Evolutionary conservation across 2,888 invertebrate genomes (phyloP).

Genomic region (Leptarthrus brevirostris): DNA sequence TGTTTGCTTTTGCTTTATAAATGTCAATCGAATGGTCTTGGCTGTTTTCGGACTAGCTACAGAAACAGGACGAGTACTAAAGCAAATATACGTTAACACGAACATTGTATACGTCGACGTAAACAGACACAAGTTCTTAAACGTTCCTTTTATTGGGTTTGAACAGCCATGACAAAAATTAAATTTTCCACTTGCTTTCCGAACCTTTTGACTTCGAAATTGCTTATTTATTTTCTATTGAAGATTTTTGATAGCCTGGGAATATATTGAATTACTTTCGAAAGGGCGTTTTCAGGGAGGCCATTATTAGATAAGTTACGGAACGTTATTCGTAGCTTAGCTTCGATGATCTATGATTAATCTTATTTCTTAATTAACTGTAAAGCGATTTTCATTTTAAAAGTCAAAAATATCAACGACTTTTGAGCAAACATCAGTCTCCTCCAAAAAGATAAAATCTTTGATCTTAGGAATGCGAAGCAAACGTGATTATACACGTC

Average conservation of each 20-base stretch:
- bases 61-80: not conserved
- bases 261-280: not conserved
- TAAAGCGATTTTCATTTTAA: not conserved
- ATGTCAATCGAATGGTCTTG: not conserved
- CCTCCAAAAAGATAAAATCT: constrained; percentile 6
- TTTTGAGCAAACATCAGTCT: too few species aligned
- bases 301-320: too few species aligned
- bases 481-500: constrained; percentile 1
- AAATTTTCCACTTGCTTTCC: not conserved
- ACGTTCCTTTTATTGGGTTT: constrained; percentile 18
- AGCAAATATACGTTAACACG: constrained; percentile 3
- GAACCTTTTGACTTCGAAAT: not conserved
- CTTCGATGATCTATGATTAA: too few species aligned
- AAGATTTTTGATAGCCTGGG: constrained; percentile 5
- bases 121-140: not conserved
- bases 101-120: not conserved
- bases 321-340: too few species aligned
- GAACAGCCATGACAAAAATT: constrained; percentile 9
- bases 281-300: too few species aligned
- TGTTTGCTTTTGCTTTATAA: constrained; percentile 4
- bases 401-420: constrained; percentile 8
- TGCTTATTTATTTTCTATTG: constrained; percentile 6
- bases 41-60: constrained; percentile 2
- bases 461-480: not conserved
- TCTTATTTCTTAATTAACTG: not conserved